Evolutionary conservation across 2,113 vertebrate genomes (phyloP).

Genomic region (Alectura lathami): DNA sequence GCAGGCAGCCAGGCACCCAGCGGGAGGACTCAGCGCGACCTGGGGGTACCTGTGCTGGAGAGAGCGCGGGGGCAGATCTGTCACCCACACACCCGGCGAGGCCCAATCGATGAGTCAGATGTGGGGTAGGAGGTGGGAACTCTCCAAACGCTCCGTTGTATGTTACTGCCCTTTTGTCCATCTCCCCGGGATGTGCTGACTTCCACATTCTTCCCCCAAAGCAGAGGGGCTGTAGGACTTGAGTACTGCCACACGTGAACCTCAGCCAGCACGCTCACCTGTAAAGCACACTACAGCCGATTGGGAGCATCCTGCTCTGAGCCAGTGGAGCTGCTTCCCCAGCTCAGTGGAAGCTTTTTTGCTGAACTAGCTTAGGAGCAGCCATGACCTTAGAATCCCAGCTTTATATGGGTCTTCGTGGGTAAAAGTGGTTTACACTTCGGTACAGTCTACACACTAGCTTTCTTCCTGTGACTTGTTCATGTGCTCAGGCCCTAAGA

Average conservation of each 20-base stretch:
- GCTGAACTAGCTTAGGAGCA: neutral
- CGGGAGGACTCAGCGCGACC: rapidly evolving
- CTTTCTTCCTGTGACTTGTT: neutral
- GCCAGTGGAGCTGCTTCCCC: neutral
- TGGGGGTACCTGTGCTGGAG: neutral
- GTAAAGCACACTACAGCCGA: neutral
- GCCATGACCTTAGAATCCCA: neutral
- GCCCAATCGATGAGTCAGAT: neutral
- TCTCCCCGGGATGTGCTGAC: neutral
- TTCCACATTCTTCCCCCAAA: neutral
- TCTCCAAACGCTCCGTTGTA: neutral
- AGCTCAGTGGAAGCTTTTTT: neutral
- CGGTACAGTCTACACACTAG: neutral
- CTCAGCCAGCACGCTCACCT: neutral
- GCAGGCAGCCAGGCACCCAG: neutral
- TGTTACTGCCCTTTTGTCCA: neutral
- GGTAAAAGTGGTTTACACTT: neutral
- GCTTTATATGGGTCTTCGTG: neutral
- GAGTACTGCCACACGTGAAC: neutral
- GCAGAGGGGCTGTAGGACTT: neutral
- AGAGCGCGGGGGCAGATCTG: neutral
- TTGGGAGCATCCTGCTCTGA: neutral
- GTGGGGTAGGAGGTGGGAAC: neutral
- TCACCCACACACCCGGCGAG: neutral
- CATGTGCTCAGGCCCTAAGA: neutral